Evolutionary conservation across 2,797 vertebrate species (phyloP), one percentile per base, ranked within the genome.

Genomic region (Threskiornis aethiopicus): DNA sequence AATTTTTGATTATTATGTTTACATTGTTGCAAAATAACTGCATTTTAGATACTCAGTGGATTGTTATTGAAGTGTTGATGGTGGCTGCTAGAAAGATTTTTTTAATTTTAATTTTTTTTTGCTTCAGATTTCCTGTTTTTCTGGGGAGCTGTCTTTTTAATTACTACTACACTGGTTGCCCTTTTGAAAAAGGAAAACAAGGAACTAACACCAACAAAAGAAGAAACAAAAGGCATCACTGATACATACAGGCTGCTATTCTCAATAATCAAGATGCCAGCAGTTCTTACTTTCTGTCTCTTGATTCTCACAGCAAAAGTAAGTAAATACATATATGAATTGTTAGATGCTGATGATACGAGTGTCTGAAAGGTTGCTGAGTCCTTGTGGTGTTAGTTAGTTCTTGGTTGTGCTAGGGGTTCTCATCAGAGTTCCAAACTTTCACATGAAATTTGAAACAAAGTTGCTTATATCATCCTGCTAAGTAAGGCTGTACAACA

Each of bases 231-330:
- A 97, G 98, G 99, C 11, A 99, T 99, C 89, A 98, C 98, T 94
- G 99, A 99, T 88, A 99, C 99, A 0, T 99, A 99, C 96, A 99
- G 93, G 95, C 98, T 99, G 70, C 98, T 99, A 35, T 98, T 99
- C 84, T 98, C 98, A 61, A 99, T 99, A 83, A 96, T 99, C 97
- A 99, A 98, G 97, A 99, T 99, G 99, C 99, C 99, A 3, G 98
- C 99, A 10, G 99, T 99, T 90, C 98, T 99, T 87, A 99, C 99
- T 25, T 99, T 99, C 97, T 99, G 99, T 89, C 72, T 96, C 93
- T 96, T 99, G 97, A 98, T 99, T 89, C 98, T 99, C 79, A 99
- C 99, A 2, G 99, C 99, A 70, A 99, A 99, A 98, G 99, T 99
- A 97, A 98, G 98, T 91, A 80, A 76, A 85, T 47, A 25, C 5